Base-by-base conservation (phyloP, 2,888 invertebrate species). In the Tineola bisselliella region DNA sequence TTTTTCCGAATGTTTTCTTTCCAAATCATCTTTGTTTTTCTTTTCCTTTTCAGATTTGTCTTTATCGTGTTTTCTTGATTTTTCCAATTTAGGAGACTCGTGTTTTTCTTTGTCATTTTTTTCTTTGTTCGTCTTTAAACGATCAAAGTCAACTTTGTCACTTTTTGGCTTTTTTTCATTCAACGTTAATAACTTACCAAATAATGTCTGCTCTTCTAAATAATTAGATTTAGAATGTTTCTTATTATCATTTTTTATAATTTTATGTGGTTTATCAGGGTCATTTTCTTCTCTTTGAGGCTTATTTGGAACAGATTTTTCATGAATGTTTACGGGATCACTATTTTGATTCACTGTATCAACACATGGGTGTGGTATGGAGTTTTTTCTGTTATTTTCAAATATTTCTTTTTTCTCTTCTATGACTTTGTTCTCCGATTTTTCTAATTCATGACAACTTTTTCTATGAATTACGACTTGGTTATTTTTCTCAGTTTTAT, bases 51-150 rank as follows among this genome's bases (percentile, higher is more conserved):
- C 79, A 59, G 66, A 66, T 68, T 72, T 81, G 63, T 82, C 84
- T 60, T 73, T 80, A 12, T 73, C 75, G 59, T 64, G 70, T 67
- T 74, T 78, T 61, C 62, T 71, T 63, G 64, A 77, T 77, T 77
- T 82, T 61, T 77, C 79, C 38, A 84, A 84, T 62, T 68, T 67
- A 63, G 77, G 77, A 61, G 67, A 59, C 57, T 71, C 79, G 66
- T 81, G 74, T 70, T 79, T 82, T 64, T 88, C 87, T 70, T 77
- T 84, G 54, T 84, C 77, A 62, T 77, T 76, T 63, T 72, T 74
- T 62, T 71, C 54, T 54, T 62, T 68, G 15, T 48, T 74, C 31
- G 62, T 56, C 65, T 84, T 84, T 31, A 89, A 86, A 60, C 79
- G 79, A 44, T 88, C 88, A 64, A 69, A 71, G 69, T 76, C 78